phyloP scores from a whole-genome alignment of 2,113 vertebrate genomes.

The Ranitomeya variabilis region DNA sequence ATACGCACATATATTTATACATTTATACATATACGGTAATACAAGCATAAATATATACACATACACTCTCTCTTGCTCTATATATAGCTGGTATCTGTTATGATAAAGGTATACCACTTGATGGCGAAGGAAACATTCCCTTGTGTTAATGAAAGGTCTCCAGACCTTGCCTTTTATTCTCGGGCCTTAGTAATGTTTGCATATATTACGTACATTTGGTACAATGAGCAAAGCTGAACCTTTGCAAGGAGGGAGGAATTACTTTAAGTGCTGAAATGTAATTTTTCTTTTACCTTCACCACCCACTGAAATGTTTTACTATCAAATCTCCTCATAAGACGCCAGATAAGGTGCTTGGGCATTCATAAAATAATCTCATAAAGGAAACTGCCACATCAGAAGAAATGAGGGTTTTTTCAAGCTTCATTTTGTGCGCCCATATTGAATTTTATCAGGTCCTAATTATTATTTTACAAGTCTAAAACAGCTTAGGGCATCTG shows the following conservation, averaged over 20 bases:
- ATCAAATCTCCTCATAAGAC: conserved; percentile 15
- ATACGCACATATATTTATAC: no score
- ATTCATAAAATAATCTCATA: conserved; percentile 64
- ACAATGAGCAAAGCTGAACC: background rate
- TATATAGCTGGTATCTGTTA: background rate
- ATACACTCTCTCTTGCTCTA: no score
- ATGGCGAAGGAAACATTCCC: background rate
- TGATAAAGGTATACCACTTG: conserved; percentile 19
- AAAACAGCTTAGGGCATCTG: conserved; percentile 82
- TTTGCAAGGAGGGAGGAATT: background rate
- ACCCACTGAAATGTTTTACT: conserved; percentile 42
- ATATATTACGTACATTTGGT: conserved; percentile 20
- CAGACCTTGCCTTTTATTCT: background rate
- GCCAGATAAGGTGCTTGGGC: conserved; percentile 42
- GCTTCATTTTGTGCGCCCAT: conserved; percentile 60
- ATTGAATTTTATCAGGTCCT: conserved; percentile 79
- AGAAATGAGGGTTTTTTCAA: conserved; percentile 61
- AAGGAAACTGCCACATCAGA: conserved; percentile 62
- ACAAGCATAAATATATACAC: no score
- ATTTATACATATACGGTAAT: background rate
- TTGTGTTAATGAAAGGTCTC: conserved; percentile 3
- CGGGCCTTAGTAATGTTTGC: conserved; percentile 2
- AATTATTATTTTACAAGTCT: conserved; percentile 80
- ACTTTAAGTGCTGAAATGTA: conserved; percentile 25
- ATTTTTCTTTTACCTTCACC: conserved; percentile 19